phyloP scores from a whole-genome alignment of 2,113 vertebrate genomes.

The Vidua chalybeata region DNA sequence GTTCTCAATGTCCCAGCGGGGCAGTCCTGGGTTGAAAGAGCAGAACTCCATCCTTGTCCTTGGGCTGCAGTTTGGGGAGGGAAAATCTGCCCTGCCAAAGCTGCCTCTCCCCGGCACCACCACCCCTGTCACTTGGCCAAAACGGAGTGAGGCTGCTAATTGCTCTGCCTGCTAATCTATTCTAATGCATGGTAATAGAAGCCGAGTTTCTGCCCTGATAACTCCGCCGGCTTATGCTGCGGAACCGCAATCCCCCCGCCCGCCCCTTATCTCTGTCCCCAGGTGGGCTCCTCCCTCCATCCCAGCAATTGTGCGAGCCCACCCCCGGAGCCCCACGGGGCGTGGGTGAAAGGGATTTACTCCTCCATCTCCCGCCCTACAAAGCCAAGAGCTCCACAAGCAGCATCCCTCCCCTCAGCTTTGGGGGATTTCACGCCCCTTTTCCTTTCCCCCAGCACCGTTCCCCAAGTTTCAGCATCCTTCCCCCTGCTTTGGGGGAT shows the following conservation, averaged over 20 bases:
- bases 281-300: constrained; percentile 55
- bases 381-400: background rate
- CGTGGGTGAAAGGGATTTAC: constrained; percentile 12
- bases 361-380: background rate
- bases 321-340: background rate
- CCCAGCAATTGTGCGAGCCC: background rate
- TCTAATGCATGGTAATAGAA: constrained; percentile 74
- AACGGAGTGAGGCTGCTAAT: constrained; percentile 32
- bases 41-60: background rate
- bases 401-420: background rate
- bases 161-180: constrained; percentile 71
- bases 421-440: background rate
- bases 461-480: background rate
- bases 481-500: background rate
- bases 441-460: background rate
- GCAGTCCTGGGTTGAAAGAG: background rate
- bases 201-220: constrained; percentile 63
- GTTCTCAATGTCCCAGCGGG: fast-evolving
- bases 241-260: background rate
- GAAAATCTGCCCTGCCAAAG: background rate
- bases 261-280: constrained; percentile 64
- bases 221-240: constrained; percentile 23
- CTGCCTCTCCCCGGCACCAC: background rate
- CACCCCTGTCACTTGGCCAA: background rate
- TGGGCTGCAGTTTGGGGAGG: background rate